These are phyloP conservation scores for Andricus quercusramuli DNA, from an alignment of 2,888 invertebrate species.

Conservation along the genomic window DNA sequence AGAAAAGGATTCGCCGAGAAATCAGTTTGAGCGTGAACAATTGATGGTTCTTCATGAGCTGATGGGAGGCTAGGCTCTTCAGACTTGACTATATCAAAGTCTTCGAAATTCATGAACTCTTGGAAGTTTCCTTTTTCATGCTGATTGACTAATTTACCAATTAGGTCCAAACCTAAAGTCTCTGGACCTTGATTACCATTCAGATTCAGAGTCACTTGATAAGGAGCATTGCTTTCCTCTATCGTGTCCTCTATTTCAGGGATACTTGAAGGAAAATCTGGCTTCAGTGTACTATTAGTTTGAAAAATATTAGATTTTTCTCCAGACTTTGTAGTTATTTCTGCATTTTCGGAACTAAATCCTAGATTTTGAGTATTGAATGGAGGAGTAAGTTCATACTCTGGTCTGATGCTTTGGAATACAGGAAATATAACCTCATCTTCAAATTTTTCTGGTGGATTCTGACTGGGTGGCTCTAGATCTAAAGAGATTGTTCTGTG, in stretches of 20 bases:
- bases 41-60: background rate
- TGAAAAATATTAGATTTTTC: background rate
- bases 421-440: background rate
- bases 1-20: background rate
- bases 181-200: conserved; percentile 55
- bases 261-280: conserved; percentile 21
- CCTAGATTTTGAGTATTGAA: background rate
- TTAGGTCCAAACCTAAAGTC: conserved; percentile 43
- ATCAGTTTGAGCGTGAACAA: background rate
- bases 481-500: conserved; percentile 16
- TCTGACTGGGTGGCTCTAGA: background rate
- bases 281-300: background rate
- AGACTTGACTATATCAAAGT: background rate
- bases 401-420: background rate
- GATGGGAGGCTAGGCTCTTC: background rate
- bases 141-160: conserved; percentile 60
- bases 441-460: background rate
- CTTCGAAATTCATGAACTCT: conserved; percentile 41
- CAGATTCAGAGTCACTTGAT: conserved; percentile 63
- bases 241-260: conserved; percentile 49
- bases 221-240: conserved; percentile 61
- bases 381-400: background rate
- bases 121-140: conserved; percentile 47
- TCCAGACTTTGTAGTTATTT: background rate
- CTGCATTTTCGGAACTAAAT: background rate